These are phyloP conservation scores for Drepanosiphum platanoidis DNA, from an alignment of 2,888 invertebrate species.

Conservation along the genomic window DNA sequence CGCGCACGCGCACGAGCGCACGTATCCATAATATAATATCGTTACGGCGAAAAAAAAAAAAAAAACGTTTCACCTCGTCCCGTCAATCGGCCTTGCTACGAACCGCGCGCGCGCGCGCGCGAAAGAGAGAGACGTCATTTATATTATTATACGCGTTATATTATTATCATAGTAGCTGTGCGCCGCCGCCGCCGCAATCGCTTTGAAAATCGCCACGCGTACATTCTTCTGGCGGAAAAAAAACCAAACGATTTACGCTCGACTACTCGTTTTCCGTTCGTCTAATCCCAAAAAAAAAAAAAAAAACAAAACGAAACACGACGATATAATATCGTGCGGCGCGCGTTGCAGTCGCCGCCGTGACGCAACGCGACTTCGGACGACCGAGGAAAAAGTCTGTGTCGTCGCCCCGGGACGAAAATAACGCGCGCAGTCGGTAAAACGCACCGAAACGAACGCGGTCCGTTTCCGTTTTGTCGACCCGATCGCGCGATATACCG, in stretches of 20 bases:
- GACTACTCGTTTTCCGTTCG: no score
- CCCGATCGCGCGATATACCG: not conserved
- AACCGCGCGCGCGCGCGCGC: not conserved
- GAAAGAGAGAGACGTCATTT: conserved; percentile 10
- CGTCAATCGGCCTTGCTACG: conserved; percentile 39
- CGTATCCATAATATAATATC: no score
- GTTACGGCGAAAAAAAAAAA: not conserved
- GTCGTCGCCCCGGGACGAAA: not conserved
- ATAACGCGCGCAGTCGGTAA: no score
- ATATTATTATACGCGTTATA: not conserved
- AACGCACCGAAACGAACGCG: no score
- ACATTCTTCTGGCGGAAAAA: not conserved
- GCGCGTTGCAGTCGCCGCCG: no score
- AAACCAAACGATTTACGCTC: no score
- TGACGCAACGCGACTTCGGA: not conserved
- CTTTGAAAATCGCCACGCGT: not conserved
- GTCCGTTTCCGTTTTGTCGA: not conserved
- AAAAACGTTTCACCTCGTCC: conserved; percentile 44
- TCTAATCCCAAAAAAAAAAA: no score
- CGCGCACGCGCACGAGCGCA: not conserved
- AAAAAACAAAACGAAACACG: not conserved
- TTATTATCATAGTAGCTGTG: not conserved
- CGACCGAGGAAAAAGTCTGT: not conserved
- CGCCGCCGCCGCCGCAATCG: not conserved
- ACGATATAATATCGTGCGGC: not conserved